Base-by-base conservation (phyloP, 2,888 invertebrate genomes). In the Prenolepis imparis region DNA sequence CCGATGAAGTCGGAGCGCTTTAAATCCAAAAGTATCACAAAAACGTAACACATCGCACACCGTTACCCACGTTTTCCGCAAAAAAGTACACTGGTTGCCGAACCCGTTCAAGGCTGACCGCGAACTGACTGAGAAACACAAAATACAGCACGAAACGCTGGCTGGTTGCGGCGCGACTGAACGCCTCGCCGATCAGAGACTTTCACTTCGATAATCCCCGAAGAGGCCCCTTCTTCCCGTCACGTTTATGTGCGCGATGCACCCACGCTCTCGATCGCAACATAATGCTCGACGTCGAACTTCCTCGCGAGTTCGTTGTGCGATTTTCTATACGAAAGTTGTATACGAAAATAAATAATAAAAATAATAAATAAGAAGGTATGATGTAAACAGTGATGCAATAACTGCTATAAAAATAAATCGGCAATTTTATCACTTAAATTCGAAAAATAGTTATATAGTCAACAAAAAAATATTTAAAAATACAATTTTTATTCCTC, bases 161-260 rank as follows among this genome's bases (percentile, higher is more conserved):
- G n/a, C 44, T 61, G 73, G 84, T 52, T 84, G 81, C 86, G 82
- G 66, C 66, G 63, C 83, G 83, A 89, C 88, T 90, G 82, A 86
- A 57, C 84, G 74, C 39, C 74, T 59, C 81, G 68, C n/a, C 74
- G 83, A 84, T 83, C 67, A 64, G 61, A 55, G 88, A 90, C 90
- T 90, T 90, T 90, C 90, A 90, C 90, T 90, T 90, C 52, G 82
- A 85, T 41, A 68, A 87, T 85, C 86, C n/a, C n/a, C n/a, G n/a
- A 77, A 68, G 32, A 48, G 78, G 83, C 74, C 85, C 88, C 83
- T 88, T 52, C 48, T 52, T 86, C 86, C 70, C 82, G 83, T 67
- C 68, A 74, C 86, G 86, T 80, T 87, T 85, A 87, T 84, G 61
- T 84, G 39, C 67, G 39, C 70, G 64, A 72, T 75, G 86, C 90